phyloP scores from a whole-genome alignment of 2,797 vertebrate genomes.

The Pangasius mekongensis region DNA sequence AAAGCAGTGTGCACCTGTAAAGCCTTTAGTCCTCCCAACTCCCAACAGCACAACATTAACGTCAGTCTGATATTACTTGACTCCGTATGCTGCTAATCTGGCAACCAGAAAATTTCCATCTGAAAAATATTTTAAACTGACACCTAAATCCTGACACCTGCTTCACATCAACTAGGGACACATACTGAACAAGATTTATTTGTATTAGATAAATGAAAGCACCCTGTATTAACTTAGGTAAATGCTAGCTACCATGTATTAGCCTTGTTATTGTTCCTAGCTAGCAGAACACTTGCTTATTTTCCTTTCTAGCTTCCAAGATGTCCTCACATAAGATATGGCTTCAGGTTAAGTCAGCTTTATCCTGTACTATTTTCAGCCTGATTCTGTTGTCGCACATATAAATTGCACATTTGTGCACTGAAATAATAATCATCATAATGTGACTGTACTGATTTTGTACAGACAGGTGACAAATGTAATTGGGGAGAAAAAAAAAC shows the following conservation, averaged over 20 bases:
- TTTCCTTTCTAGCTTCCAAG: too few species aligned
- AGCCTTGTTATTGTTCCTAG: not conserved
- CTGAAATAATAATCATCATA: too few species aligned
- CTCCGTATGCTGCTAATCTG: not conserved
- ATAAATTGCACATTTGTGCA: not conserved
- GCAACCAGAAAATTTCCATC: not conserved
- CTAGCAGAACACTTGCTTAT: too few species aligned
- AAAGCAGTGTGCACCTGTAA: conserved; percentile 38
- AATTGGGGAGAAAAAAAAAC: too few species aligned
- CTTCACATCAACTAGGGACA: not conserved
- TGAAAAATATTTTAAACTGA: not conserved
- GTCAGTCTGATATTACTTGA: not conserved
- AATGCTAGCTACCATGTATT: not conserved
- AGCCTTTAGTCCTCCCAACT: conserved; percentile 2
- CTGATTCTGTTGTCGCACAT: not conserved
- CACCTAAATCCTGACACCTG: not conserved
- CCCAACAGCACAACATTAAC: not conserved
- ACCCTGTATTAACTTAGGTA: not conserved
- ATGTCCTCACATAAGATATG: too few species aligned
- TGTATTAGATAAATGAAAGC: not conserved
- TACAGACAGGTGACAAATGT: too few species aligned
- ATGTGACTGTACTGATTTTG: too few species aligned
- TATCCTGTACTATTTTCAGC: too few species aligned
- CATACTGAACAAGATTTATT: not conserved
- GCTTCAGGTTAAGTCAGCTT: too few species aligned